Evolutionary conservation across 1,140 invertebrate species (phyloP).

Genomic region (Lepidurus apus): DNA sequence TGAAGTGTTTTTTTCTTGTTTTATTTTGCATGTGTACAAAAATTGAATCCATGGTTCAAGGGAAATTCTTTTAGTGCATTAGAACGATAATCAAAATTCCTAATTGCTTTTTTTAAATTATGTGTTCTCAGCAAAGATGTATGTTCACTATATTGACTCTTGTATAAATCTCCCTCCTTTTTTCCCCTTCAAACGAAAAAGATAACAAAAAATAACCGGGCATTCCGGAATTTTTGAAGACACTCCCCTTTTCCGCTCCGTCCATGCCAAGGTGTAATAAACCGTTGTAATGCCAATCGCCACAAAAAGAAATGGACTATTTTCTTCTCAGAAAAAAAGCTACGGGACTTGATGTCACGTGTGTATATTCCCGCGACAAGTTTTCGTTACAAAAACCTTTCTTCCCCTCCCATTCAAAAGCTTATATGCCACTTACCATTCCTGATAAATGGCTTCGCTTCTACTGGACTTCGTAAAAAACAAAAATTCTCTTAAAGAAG

Average conservation of each 20-base stretch:
- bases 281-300: neutral
- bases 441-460: no score
- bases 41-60: neutral
- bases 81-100: conserved; percentile 22
- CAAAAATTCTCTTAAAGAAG: no score
- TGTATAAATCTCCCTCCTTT: no score
- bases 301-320: neutral
- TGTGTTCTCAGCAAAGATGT: no score
- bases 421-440: no score
- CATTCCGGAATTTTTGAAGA: neutral
- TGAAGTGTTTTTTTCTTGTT: neutral
- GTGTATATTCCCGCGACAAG: no score
- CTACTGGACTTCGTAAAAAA: no score
- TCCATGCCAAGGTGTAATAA: neutral
- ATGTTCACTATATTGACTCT: no score
- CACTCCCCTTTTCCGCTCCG: neutral
- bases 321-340: neutral
- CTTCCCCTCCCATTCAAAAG: no score
- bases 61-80: neutral
- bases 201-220: no score
- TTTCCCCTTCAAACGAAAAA: no score
- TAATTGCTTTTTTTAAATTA: neutral
- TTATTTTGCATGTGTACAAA: neutral
- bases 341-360: neutral
- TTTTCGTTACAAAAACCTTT: no score